Evolutionary conservation across 2,888 invertebrate genomes (phyloP), one percentile per base, ranked within the genome.

Genomic region (Andrena haemorrhoa): DNA sequence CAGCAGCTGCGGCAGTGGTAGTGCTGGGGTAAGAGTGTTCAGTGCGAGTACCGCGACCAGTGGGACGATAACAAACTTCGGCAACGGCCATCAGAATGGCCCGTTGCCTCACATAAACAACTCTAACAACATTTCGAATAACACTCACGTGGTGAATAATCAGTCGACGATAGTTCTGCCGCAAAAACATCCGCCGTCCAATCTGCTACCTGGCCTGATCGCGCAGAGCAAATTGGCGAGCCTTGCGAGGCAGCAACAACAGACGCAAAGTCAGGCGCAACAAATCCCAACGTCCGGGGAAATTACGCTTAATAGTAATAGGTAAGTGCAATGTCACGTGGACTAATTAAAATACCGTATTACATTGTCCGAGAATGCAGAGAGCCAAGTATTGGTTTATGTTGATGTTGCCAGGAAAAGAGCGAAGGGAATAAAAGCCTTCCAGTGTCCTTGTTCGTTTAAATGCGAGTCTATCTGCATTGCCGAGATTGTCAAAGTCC

Each of bases 281-380:
- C 93, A 93, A 89, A 92, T 93, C 89, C 91, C 93, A 90, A 90
- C 92, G 90, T 91, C 94, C 88, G 93, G 93, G 92, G 94, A 94
- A 93, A 94, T 93, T 95, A 95, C 95, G 95, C 95, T 95, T 95
- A 95, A 95, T 95, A 95, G 95, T 95, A 95, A 95, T 95, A 95
- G 95, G 95, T 95, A 91, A 94, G 94, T 82, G 10, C 20, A 12
- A 23, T 56, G 10, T 10, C 23, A 56, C 23, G 23, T 56, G 56
- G 8, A 56, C 3, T 23, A 56, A 56, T 56, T 56, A 26, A 26
- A 12, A 56, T 56, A 56, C 10, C 23, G 20, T 51, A 51, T 51
- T 51, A 20, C 8, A 51, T 51, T 51, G 20, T 51, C 20, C 12
- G 12, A 20, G 7, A 3, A 56, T 10, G 10, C 23, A 12, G 23